Evolutionary conservation across 2,113 vertebrate species (phyloP), one percentile per base, ranked within the genome.

Genomic region (Amia ocellicauda): DNA sequence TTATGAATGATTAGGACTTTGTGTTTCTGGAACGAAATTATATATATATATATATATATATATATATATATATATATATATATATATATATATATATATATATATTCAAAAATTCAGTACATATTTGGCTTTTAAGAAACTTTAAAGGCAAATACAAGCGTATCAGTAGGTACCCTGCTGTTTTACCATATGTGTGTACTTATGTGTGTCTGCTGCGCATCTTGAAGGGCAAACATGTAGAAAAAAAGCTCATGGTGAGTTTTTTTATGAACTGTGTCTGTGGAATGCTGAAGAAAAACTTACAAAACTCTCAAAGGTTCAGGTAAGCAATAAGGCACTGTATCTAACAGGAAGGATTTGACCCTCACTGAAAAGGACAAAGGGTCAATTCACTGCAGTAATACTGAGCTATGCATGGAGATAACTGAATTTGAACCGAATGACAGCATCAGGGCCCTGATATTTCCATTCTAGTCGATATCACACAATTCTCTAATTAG

Each of bases 201-300:
- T 54, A 54, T 54, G 22, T 54, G 51, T 54, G 51, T 54, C 51
- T 54, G 51, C 20, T 54, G 24, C 5, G n/a, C 51, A 54, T 27
- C 20, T 54, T 54, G 22, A 54, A 27, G 22, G 7, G 16, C 4
- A 2, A 54, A 54, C 3, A 54, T 51, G 16, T 51, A 51, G n/a
- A 51, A 51, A 22, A 54, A 54, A 47, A 47, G 2, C 16, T 47
- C 24, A 54, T 54, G 51, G 51, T 7, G 22, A 54, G 5, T 19
- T 54, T 54, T n/a, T 54, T 54, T 54, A 24, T 54, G 19, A 54
- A 54, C 10, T 54, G 20, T 54, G 51, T 54, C 20, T 54, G 10
- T 27, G 24, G 51, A 54, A 54, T 54, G 51, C 22, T 54, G 24
- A 54, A 7, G 8, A 22, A 27, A 11, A 54, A 54, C 22, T 3